These are phyloP conservation scores for Oreonectes daqikongensis DNA, from an alignment of 2,797 vertebrate genomes.

Conservation along the genomic window DNA sequence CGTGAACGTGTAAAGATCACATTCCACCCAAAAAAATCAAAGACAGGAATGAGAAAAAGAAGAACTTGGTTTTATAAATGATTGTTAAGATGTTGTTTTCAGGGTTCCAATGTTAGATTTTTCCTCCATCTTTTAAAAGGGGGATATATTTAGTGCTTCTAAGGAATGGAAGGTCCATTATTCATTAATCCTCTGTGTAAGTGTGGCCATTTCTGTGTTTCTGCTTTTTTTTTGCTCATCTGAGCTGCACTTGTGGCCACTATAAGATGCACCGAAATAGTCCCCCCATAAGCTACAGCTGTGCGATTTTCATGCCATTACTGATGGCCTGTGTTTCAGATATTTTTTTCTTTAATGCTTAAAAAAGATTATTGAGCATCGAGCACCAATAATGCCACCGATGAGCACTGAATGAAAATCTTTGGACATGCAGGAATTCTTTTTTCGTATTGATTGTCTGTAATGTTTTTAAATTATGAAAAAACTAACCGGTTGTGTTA, in stretches of 20 bases:
- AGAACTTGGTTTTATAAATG: too few relatives aligned
- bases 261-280: slow-evolving; percentile 8
- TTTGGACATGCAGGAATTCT: neutral
- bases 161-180: slow-evolving; percentile 49
- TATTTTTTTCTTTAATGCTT: neutral
- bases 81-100: too few relatives aligned
- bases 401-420: neutral
- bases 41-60: too few relatives aligned
- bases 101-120: neutral
- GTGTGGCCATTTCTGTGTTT: slow-evolving; percentile 2
- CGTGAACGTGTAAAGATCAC: too few relatives aligned
- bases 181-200: slow-evolving; percentile 45
- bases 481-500: too few relatives aligned
- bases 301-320: slow-evolving; percentile 72
- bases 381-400: neutral
- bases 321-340: slow-evolving; percentile 32
- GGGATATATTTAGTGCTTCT: slow-evolving; percentile 52
- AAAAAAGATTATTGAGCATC: neutral
- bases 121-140: slow-evolving; percentile 27
- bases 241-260: slow-evolving; percentile 18
- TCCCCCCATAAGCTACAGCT: slow-evolving; percentile 56
- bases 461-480: too few relatives aligned
- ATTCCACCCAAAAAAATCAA: too few relatives aligned
- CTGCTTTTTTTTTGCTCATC: slow-evolving; percentile 32
- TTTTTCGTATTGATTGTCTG: too few relatives aligned